These are phyloP conservation scores for Panopea generosa DNA, from an alignment of 2,888 invertebrate genomes.

Conservation along the genomic window DNA sequence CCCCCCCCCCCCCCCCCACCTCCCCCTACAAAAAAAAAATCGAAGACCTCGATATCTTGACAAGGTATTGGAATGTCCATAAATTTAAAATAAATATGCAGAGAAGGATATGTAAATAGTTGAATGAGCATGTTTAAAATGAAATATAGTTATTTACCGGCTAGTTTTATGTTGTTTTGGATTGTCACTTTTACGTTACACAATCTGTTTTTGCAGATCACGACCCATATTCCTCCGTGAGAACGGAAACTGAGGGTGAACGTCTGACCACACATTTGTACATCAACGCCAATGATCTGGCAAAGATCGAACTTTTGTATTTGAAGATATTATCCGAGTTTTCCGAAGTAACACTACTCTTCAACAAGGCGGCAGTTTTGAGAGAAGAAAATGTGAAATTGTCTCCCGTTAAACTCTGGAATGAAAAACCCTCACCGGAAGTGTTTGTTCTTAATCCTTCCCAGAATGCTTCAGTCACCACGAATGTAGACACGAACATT, in stretches of 20 bases:
- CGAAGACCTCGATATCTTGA: no score
- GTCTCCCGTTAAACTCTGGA: conserved; percentile 47
- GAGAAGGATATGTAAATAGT: no score
- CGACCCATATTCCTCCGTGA: conserved; percentile 46
- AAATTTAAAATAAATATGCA: no score
- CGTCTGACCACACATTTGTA: conserved; percentile 49
- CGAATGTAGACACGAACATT: conserved; percentile 48
- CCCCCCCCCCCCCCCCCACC: no score
- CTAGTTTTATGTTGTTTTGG: no score
- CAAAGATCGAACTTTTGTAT: conserved; percentile 48
- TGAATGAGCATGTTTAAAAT: no score
- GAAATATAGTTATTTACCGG: no score
- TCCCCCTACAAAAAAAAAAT: no score
- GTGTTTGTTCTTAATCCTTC: conserved; percentile 39
- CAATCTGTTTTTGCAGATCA: conserved; percentile 39
- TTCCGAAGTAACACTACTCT: conserved; percentile 56
- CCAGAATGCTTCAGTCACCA: conserved; percentile 34
- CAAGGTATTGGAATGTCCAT: no score
- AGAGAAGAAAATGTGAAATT: conserved; percentile 36
- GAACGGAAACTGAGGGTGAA: conserved; percentile 40
- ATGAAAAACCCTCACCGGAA: conserved; percentile 51
- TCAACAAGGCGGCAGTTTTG: conserved; percentile 42
- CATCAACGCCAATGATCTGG: conserved; percentile 39
- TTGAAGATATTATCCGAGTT: conserved; percentile 59
- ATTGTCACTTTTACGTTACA: no score